Percentiles rank a stretch among this genome's conserved stretches.
Conservation (phyloP, 2,113 vertebrate genomes). For the Dromaius novaehollandiae region DNA sequence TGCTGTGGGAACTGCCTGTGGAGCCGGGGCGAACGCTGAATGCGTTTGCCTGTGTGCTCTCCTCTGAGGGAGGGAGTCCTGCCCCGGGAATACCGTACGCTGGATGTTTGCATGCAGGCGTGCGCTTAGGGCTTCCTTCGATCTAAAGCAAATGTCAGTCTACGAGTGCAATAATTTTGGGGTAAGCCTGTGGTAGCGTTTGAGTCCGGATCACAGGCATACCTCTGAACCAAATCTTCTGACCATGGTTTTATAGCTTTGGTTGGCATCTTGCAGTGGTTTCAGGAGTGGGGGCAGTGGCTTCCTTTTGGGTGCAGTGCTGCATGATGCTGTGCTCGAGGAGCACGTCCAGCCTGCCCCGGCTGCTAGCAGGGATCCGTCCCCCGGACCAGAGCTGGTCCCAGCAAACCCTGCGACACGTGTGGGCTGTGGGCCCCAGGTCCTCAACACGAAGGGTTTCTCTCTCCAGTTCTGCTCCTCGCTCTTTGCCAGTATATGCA, state of each 20-base stretch:
- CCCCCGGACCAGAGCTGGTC: background rate
- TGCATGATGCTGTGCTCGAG: background rate
- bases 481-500: background rate
- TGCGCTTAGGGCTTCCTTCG: rapidly evolving
- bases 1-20: background rate
- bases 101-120: background rate
- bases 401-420: background rate
- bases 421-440: background rate
- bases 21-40: background rate
- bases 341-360: no score
- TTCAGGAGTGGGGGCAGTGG: background rate
- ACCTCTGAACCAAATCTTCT: background rate
- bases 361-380: no score
- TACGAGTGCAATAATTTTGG: background rate
- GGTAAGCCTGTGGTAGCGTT: background rate
- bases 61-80: background rate
- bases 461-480: background rate
- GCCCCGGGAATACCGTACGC: background rate
- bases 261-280: background rate
- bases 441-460: background rate
- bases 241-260: background rate
- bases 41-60: background rate
- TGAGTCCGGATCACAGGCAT: background rate
- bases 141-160: background rate
- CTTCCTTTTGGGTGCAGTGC: background rate